A percentile compares a stretch with the other conserved stretches of the same genome.
These are phyloP conservation scores for Steatornis caripensis DNA, from an alignment of 2,113 vertebrate genomes.

Conservation along the genomic window DNA sequence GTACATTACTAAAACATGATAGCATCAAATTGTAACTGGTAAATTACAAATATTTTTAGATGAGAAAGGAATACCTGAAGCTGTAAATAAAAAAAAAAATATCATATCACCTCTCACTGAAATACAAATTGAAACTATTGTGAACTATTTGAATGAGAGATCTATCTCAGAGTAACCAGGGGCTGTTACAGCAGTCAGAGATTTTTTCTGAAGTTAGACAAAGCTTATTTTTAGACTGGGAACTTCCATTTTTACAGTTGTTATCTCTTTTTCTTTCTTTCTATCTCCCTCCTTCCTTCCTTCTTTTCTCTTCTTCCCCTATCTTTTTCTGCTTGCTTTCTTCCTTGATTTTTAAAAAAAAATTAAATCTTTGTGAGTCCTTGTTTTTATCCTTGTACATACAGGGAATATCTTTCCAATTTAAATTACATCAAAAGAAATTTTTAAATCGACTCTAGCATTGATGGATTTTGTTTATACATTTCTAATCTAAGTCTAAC, in stretches of 20 bases:
- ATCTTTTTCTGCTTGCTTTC: background rate
- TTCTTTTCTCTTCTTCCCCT: too few species aligned
- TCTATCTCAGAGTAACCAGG: background rate
- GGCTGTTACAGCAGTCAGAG: background rate
- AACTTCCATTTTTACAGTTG: background rate
- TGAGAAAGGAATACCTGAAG: background rate
- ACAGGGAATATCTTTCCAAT: background rate
- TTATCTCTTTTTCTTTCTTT: background rate
- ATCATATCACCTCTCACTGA: background rate
- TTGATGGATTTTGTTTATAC: background rate
- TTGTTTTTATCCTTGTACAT: background rate
- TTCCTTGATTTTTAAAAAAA: background rate
- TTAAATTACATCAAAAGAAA: background rate
- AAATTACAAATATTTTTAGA: background rate
- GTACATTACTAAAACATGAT: background rate
- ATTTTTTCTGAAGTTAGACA: background rate
- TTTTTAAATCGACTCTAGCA: background rate
- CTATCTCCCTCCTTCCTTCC: background rate
- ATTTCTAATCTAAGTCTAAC: background rate
- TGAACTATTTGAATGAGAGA: background rate
- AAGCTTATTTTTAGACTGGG: background rate
- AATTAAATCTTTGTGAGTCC: background rate
- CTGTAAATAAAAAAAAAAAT: background rate
- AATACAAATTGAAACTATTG: background rate
- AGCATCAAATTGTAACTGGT: background rate